Evolutionary conservation across 2,888 invertebrate species (phyloP), one percentile per base, ranked within the genome.

Genomic region (Sminthurinus aureus): DNA sequence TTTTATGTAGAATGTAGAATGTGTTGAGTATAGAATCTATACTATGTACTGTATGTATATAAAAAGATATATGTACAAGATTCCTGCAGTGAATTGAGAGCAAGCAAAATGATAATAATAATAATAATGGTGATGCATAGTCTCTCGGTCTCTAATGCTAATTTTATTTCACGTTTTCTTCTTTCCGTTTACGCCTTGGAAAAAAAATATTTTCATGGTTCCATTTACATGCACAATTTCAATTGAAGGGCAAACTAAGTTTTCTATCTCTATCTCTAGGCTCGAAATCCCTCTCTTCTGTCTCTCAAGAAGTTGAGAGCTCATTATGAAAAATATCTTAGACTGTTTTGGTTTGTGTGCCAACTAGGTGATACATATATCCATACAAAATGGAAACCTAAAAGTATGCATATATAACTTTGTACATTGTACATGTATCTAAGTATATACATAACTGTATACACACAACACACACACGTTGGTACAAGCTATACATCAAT

Each of bases 191-290:
- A 13, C 71, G 20, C 71, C 71, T 71, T 24, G 4, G 71, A 71
- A 24, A 71, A 71, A 71, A 71, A 71, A 71, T 71, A 71, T 24
- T 71, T 71, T 71, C 71, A 71, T 24, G 71, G 71, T 71, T 71
- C 24, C 71, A 71, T 71, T 71, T 71, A 71, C 24, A 71, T 71
- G 71, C 71, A 71, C 71, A 75, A 75, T 52, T 75, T 52, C 75
- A 75, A 50, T 75, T 75, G 75, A 75, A 75, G 52, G 75, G 50
- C 50, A 75, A 75, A 50, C 52, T 74, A 22, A 22, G 38, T 38
- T 38, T 66, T 66, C 66, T 8, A 66, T 20, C 20, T 66, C 66
- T 66, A 66, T 1, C 6, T 38, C 38, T 38, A 6, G n/a, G n/a
- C n/a, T n/a, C n/a, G n/a, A n/a, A n/a, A n/a, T n/a, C 6, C 38